Conservation (phyloP, 2,113 vertebrate genomes). For the Laterallus jamaicensis region DNA sequence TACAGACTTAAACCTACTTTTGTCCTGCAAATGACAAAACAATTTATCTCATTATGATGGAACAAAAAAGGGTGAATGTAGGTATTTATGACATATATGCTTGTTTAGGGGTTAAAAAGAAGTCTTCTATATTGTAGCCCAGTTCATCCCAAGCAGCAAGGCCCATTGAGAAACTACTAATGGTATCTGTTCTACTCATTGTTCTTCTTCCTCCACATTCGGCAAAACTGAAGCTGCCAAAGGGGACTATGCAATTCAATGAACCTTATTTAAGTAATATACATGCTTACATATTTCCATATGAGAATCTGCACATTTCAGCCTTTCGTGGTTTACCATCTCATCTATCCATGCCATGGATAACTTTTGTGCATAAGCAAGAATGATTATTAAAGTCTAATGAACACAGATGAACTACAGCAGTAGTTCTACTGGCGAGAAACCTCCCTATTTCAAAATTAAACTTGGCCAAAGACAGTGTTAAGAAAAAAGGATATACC, state of each 20-base stretch:
- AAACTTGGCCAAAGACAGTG: not conserved
- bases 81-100: not conserved
- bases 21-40: not conserved
- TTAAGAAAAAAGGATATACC: not conserved
- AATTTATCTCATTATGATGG: not conserved
- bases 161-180: not conserved
- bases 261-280: not conserved
- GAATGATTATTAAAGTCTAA: not conserved
- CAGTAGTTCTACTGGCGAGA: not conserved
- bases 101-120: not conserved
- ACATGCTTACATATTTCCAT: not conserved
- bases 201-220: fast-evolving
- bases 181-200: not conserved
- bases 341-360: not conserved
- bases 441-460: not conserved
- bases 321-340: not conserved
- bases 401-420: not conserved
- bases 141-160: not conserved
- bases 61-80: not conserved
- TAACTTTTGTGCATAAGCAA: not conserved
- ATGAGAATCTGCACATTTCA: not conserved
- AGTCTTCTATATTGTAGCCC: not conserved
- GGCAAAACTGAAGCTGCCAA: not conserved
- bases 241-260: not conserved
- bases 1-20: not conserved